Conservation (phyloP, 2,113 vertebrate genomes). For the Jacana jacana region DNA sequence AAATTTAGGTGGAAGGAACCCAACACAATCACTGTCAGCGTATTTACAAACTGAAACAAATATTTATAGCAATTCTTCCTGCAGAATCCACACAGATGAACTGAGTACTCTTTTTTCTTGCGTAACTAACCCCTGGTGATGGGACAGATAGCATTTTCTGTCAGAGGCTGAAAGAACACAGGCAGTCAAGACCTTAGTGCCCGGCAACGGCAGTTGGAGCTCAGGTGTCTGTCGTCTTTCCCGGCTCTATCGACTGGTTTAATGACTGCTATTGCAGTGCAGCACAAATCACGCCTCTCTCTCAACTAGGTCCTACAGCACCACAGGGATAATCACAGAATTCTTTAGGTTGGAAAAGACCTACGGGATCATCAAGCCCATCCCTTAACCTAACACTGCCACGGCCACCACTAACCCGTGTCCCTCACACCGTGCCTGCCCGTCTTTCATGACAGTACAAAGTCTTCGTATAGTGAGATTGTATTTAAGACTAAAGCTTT, state of each 20-base stretch:
- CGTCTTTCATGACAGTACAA: background rate
- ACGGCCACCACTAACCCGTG: background rate
- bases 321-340: background rate
- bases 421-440: background rate
- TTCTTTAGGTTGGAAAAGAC: background rate
- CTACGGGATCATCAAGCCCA: background rate
- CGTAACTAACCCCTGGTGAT: background rate
- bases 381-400: background rate
- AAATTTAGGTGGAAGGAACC: background rate
- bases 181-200: background rate
- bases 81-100: background rate
- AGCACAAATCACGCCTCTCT: background rate
- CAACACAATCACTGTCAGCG: background rate
- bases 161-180: background rate
- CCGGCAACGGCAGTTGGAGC: background rate
- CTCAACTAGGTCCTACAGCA: background rate
- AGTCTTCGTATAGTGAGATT: background rate
- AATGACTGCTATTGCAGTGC: background rate
- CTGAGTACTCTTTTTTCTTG: background rate
- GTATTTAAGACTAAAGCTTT: background rate
- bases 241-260: background rate
- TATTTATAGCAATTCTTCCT: background rate
- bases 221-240: background rate
- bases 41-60: background rate
- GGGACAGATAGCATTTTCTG: background rate